Evolutionary conservation across 2,888 invertebrate genomes (phyloP).

Genomic region (Baccha elongata): DNA sequence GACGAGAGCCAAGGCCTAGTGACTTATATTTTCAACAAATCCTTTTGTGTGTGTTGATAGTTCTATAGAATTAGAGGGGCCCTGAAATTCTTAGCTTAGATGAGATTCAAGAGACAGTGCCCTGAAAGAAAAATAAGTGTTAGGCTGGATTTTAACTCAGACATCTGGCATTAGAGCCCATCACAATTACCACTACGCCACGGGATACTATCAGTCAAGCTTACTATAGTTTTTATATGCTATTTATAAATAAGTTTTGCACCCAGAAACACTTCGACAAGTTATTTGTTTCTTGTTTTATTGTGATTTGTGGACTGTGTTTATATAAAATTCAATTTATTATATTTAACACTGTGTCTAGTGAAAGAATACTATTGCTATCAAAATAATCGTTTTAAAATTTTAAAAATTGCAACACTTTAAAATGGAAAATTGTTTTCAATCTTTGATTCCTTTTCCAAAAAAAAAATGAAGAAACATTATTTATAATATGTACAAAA

Average conservation of each 20-base stretch:
- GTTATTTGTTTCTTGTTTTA: background rate
- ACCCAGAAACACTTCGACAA: conserved; percentile 20
- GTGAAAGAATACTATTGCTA: background rate
- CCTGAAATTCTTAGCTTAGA: too few relatives aligned
- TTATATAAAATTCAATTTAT: conserved; percentile 3
- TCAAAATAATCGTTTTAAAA: background rate
- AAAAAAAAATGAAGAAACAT: conserved; percentile 9
- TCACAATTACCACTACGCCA: too few relatives aligned
- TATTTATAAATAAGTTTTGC: background rate
- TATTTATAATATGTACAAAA: conserved; percentile 14
- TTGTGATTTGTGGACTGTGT: conserved; percentile 53
- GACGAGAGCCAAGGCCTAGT: too few relatives aligned
- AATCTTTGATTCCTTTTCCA: background rate
- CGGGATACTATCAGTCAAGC: too few relatives aligned
- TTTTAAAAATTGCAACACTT: conserved; percentile 7
- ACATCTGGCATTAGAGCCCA: too few relatives aligned
- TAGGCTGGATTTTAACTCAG: too few relatives aligned
- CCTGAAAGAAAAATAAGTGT: too few relatives aligned
- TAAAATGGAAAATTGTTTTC: conserved; percentile 7
- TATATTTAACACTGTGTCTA: background rate
- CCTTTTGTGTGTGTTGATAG: too few relatives aligned
- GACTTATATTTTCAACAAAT: too few relatives aligned
- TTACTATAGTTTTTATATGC: too few relatives aligned
- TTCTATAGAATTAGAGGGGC: too few relatives aligned
- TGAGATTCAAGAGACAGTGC: too few relatives aligned